Conservation (phyloP, 2,888 invertebrate species). For the Drosophila helvetica region DNA sequence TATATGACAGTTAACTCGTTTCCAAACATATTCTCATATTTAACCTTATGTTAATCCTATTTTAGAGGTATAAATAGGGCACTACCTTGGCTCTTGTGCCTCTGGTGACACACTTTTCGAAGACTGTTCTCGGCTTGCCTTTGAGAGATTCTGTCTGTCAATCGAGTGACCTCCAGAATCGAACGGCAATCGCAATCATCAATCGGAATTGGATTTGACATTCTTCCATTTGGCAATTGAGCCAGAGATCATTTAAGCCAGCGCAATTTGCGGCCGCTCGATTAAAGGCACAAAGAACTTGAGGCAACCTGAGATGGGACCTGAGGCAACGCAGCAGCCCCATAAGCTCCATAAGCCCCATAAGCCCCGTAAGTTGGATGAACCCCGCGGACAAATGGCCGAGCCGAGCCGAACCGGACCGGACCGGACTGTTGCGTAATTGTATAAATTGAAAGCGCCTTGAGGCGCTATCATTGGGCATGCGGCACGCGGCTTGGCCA, state of each 20-base stretch:
- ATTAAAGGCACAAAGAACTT: slow-evolving; percentile 37
- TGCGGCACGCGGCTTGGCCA: slow-evolving; percentile 53
- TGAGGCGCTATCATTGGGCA: slow-evolving; percentile 69
- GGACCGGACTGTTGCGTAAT: slow-evolving; percentile 65
- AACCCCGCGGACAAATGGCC: slow-evolving; percentile 9
- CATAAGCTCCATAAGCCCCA: neutral
- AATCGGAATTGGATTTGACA: slow-evolving; percentile 68
- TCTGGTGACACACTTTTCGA: neutral
- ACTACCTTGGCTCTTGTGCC: neutral
- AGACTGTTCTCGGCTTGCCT: neutral
- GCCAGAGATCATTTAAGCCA: slow-evolving; percentile 61
- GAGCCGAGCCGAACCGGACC: too few species aligned
- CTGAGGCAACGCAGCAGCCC: slow-evolving; percentile 15
- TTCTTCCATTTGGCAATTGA: slow-evolving; percentile 54
- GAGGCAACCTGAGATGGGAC: slow-evolving; percentile 38
- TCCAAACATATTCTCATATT: neutral
- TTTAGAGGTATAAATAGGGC: neutral
- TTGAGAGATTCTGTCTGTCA: neutral
- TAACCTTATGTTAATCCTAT: neutral
- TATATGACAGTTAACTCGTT: too few species aligned
- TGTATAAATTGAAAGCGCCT: slow-evolving; percentile 76
- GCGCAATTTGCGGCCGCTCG: slow-evolving; percentile 56
- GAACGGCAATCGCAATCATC: slow-evolving; percentile 17
- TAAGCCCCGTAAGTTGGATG: slow-evolving; percentile 10
- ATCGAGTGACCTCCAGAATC: slow-evolving; percentile 22